Evolutionary conservation across 2,888 invertebrate genomes (phyloP).

Genomic region (Gasteruption jaculator): DNA sequence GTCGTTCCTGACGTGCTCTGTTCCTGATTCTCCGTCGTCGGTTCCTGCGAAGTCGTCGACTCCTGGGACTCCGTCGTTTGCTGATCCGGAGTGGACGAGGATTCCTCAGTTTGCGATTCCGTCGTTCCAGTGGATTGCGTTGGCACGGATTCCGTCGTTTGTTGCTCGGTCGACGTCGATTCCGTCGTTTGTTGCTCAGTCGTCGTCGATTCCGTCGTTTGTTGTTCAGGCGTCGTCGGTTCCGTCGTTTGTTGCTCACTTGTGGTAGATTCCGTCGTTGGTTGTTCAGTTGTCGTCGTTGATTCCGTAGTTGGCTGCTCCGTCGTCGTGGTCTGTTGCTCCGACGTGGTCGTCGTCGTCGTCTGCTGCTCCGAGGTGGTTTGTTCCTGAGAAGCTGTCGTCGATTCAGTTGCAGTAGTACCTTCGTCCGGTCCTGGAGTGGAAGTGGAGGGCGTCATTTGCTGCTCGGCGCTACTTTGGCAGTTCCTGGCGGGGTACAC

Average conservation of each 20-base stretch:
- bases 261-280: conserved; percentile 5
- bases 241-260: conserved; percentile 6
- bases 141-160: conserved; percentile 18
- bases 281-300: conserved; percentile 8
- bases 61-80: conserved; percentile 19
- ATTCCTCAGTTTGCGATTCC: conserved; percentile 19
- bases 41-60: conserved; percentile 15
- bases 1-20: conserved; percentile 35
- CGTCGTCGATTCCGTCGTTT: conserved; percentile 7
- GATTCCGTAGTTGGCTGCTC: conserved; percentile 10
- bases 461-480: conserved; percentile 10
- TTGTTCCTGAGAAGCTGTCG: conserved; percentile 10
- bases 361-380: conserved; percentile 16
- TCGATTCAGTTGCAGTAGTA: conserved; percentile 13
- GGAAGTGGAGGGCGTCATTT: too few relatives aligned
- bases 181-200: conserved; percentile 4
- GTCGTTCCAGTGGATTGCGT: conserved; percentile 15
- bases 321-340: conserved; percentile 13
- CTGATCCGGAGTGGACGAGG: conserved; percentile 8
- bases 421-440: conserved; percentile 12
- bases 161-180: conserved; percentile 14
- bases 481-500: conserved; percentile 57
- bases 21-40: conserved; percentile 26
- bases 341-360: conserved; percentile 14
- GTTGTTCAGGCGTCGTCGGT: conserved; percentile 11